Evolutionary conservation across 2,797 vertebrate genomes (phyloP), one percentile per base, ranked within the genome.

Genomic region (Lacerta agilis): DNA sequence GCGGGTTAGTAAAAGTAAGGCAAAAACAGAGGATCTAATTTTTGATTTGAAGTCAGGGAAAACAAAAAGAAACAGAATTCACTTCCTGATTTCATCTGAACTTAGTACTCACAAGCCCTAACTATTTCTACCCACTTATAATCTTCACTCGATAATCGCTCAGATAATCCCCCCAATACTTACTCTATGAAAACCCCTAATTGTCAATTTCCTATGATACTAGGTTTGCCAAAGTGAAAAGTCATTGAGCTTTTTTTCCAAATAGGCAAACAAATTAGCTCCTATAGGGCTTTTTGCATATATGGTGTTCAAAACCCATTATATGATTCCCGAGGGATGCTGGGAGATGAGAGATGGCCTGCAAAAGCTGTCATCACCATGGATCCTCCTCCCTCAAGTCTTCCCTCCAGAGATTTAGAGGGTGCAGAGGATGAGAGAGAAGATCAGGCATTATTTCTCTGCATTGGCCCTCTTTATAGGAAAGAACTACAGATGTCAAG

Each of bases 41-140:
- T 81, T 67, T 66, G 0, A n/a, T 69, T 88, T 67, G 84, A 71
- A 85, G 2, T 76, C 18, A 29, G 7, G n/a, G n/a, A 7, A 38
- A 67, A 41, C 58, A 82, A 55, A 75, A 43, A 4, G 41, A 9
- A 75, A 33, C 15, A 58, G 18, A n/a, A 5, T 25, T 15, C 55
- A 7, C 20, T 61, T 79, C 0, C 43, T 2, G 0, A 7, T 75
- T 79, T 9, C 25, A 11, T 0, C 61, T 58, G 66, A 4, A 2
- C 85, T 66, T 89, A 58, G 87, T 55, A 81, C 88, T 8, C 41
- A 88, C 3, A 73, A 78, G 17, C 49, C 67, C 79, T 38, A 13
- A 66, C 79, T 58, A 71, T 83, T n/a, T 2, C 11, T 0, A 83
- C 45, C 20, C 36, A 86, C 58, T 82, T 36, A 84, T 33, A 45